phyloP scores from a whole-genome alignment of 2,113 vertebrate species.

The Brachyistius frenatus region DNA sequence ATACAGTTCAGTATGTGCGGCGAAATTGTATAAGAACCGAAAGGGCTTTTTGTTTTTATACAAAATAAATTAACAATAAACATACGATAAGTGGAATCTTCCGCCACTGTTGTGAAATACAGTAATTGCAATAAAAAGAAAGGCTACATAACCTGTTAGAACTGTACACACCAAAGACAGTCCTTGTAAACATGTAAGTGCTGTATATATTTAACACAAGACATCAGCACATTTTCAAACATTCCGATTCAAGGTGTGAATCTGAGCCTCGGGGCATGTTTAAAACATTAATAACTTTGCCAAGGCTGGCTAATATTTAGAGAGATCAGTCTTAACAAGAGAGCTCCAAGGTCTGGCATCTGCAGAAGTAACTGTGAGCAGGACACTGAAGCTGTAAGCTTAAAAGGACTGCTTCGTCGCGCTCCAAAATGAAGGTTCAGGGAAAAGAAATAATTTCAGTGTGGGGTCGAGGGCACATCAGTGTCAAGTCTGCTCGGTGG shows the following conservation, averaged over 20 bases:
- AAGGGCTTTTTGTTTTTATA: no score
- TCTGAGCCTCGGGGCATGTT: conserved; percentile 9
- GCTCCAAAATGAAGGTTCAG: conserved; percentile 5
- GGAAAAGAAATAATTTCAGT: not conserved
- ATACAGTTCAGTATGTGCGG: no score
- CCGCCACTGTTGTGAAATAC: not conserved
- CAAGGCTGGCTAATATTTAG: conserved; percentile 8
- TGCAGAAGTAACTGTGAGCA: conserved; percentile 3
- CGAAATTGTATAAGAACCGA: no score
- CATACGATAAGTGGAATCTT: not conserved
- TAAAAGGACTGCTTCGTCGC: no score
- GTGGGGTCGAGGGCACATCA: not conserved
- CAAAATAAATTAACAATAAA: no score
- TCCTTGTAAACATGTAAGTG: no score
- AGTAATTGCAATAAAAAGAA: no score
- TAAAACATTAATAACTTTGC: conserved; percentile 20
- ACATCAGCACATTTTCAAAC: conserved; percentile 5
- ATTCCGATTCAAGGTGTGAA: not conserved
- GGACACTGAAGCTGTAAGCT: no score
- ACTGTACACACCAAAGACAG: no score
- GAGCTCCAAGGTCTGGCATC: not conserved
- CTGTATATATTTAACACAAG: not conserved
- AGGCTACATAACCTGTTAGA: no score
- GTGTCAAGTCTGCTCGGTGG: conserved; percentile 7
- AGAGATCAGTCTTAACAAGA: conserved; percentile 27